Evolutionary conservation across 2,888 invertebrate species (phyloP), one percentile per base, ranked within the genome.

Genomic region (Synergus itoensis): DNA sequence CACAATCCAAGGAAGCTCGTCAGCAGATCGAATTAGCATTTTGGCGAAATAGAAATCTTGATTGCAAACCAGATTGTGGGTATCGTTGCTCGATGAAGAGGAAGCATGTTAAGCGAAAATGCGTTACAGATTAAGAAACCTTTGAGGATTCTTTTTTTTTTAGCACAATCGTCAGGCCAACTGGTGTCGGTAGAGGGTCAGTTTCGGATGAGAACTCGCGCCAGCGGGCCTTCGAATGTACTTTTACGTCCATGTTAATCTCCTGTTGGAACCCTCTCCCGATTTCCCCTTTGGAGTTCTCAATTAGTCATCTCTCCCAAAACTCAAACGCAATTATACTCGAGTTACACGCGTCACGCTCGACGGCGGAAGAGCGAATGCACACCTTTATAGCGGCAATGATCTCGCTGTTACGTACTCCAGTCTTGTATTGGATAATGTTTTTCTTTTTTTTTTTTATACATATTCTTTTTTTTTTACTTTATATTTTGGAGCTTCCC

Each of bases 1-100:
- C 76, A 76, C 60, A 76, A 63, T 63, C 57, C 57, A 14, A 76
- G 14, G 62, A 48, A 62, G n/a, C 43, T 43, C 21, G 64, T 65
- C 65, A 65, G n/a, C 65, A 41, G 43, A 63, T 63, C 14, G 14
- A 8, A 45, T 14, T 21, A 67, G 40, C 43, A 67, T 67, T 67
- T 67, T 67, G 12, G 45, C 67, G 41, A 60, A 76, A 41, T 53
- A 53, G 21, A 75, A 77, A 48, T 69, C 73, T 43, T 48, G 28
- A 65, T 78, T 21, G 53, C 16, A 73, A 76, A 79, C 77, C 41
- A 77, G 67, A 81, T 81, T 62, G 77, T 80, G 78, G 81, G 80
- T 81, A 80, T 53, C 77, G 77, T 80, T 73, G 81, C 80, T 80
- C 80, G 80, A 80, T 81, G 79, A 62, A 73, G 64, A 73, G 63